Evolutionary conservation across 2,113 vertebrate genomes (phyloP).

Genomic region (Pungitius pungitius): DNA sequence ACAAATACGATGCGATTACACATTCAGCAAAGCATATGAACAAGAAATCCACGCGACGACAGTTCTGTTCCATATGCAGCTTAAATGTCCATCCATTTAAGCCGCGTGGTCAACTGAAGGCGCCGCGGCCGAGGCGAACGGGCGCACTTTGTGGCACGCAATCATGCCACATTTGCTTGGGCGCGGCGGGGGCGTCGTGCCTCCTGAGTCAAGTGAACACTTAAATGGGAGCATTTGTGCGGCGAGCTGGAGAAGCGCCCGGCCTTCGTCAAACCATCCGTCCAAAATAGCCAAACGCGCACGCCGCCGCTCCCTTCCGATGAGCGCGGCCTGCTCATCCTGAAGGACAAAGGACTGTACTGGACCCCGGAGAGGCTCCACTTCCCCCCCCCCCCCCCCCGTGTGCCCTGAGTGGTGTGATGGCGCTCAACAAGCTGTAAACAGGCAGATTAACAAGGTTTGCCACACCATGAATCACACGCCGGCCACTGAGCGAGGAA

Average conservation of each 20-base stretch:
- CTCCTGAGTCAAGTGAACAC: conserved; percentile 41
- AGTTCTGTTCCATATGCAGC: conserved; percentile 69
- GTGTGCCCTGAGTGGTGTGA: conserved; percentile 50
- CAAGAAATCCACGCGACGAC: conserved; percentile 33
- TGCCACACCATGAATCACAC: conserved; percentile 60
- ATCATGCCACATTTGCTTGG: conserved; percentile 53
- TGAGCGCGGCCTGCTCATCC: conserved; percentile 31
- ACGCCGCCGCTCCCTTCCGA: conserved; percentile 32
- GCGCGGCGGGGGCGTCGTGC: conserved; percentile 8
- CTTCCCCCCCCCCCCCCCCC: conserved; percentile 44
- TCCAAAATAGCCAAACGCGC: conserved; percentile 56
- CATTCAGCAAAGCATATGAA: conserved; percentile 66
- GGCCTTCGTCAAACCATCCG: conserved; percentile 68
- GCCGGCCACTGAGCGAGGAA: conserved; percentile 41
- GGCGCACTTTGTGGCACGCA: conserved; percentile 41
- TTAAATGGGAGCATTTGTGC: conserved; percentile 71
- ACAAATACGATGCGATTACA: conserved; percentile 63
- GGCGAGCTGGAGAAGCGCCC: conserved; percentile 41
- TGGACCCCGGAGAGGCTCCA: conserved; percentile 37
- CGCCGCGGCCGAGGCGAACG: conserved; percentile 48
- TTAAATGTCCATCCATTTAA: conserved; percentile 70
- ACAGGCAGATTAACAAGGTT: conserved; percentile 65
- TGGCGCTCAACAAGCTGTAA: conserved; percentile 69
- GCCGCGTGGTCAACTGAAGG: conserved; percentile 59
- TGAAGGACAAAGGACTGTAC: conserved; percentile 42